These are phyloP conservation scores for Poeciliopsis occidentalis DNA, from an alignment of 2,113 vertebrate genomes.

Conservation along the genomic window DNA sequence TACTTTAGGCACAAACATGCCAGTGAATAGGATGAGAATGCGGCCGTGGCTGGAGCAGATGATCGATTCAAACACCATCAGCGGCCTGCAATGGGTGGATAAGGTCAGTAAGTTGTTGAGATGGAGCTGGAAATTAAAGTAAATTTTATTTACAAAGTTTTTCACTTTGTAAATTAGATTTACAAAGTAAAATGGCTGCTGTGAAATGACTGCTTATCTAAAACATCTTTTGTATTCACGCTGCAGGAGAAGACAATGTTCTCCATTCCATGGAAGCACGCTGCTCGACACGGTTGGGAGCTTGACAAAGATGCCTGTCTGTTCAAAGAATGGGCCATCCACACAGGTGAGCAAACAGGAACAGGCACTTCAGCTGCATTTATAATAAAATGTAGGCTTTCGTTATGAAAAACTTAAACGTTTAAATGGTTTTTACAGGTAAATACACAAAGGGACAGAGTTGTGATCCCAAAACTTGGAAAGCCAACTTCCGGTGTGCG, in stretches of 20 bases:
- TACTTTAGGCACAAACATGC: constrained; percentile 82
- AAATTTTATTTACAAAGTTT: not conserved
- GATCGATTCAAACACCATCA: constrained; percentile 87
- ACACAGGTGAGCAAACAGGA: constrained; percentile 86
- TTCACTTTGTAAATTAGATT: too few relatives aligned
- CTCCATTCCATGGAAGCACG: constrained; percentile 97
- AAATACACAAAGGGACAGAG: constrained; percentile 84
- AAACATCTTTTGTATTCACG: not conserved
- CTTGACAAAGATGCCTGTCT: constrained; percentile 92
- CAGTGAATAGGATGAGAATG: constrained; percentile 93
- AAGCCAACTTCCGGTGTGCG: constrained; percentile 97
- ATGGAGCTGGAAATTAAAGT: too few relatives aligned
- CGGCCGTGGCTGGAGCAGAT: constrained; percentile 92
- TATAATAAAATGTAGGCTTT: accelerated
- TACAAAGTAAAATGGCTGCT: not conserved
- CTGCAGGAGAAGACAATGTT: constrained; percentile 88
- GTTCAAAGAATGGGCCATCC: constrained; percentile 94
- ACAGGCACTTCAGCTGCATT: not conserved
- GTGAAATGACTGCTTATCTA: not conserved
- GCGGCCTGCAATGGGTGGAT: constrained; percentile 91
- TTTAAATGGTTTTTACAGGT: constrained; percentile 73
- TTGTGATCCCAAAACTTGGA: constrained; percentile 95
- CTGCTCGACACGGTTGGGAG: constrained; percentile 95
- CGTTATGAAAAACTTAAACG: not conserved
- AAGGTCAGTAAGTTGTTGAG: constrained; percentile 70